Base-by-base conservation (phyloP, 2,797 vertebrate genomes). In the Psittacula derbiana region DNA sequence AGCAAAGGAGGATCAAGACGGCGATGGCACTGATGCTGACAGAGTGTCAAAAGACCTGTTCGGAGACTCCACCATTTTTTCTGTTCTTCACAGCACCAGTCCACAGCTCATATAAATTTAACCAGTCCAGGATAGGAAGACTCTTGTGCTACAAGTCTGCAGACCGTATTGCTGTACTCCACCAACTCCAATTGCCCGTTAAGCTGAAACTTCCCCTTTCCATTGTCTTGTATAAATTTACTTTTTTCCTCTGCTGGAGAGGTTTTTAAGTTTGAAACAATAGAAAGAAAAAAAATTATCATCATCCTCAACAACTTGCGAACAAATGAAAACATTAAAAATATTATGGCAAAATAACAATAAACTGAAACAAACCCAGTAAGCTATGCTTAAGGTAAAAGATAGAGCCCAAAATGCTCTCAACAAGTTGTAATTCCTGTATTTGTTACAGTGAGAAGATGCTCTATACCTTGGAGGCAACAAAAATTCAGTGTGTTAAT, bases 401-500 rank as follows among this genome's bases (percentile, higher is more conserved):
- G 69, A 80, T 73, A 75, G 38, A 10, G 7, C 80, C 67, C 66
- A 94, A 96, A 93, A 69, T 44, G 55, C 69, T 90, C 88, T 95
- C 0, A 0, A 90, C 44, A 43, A 44, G 30, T 82, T 92, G 49
- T 91, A 76, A 82, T 94, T 96, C 81, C 90, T 92, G 71, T 92
- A 33, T 88, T 69, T 67, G 70, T 91, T 96, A 70, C 64, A 95
- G 70, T 90, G 88, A 90, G 80, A 96, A 86, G 91, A 93, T 90
- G 67, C 62, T 96, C 67, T 93, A 95, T 95, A 94, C 92, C 94
- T 97, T 96, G 79, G 55, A 96, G 91, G 91, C 76, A 94, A 85
- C 83, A 93, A 92, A 95, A 96, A 96, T 96, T 95, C 86, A 90
- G 58, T 46, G 76, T 91, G 91, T 94, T 95, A 96, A 96, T 92